Evolutionary conservation across 2,888 invertebrate genomes (phyloP), one percentile per base, ranked within the genome.

Genomic region (Latrodectus hesperus): DNA sequence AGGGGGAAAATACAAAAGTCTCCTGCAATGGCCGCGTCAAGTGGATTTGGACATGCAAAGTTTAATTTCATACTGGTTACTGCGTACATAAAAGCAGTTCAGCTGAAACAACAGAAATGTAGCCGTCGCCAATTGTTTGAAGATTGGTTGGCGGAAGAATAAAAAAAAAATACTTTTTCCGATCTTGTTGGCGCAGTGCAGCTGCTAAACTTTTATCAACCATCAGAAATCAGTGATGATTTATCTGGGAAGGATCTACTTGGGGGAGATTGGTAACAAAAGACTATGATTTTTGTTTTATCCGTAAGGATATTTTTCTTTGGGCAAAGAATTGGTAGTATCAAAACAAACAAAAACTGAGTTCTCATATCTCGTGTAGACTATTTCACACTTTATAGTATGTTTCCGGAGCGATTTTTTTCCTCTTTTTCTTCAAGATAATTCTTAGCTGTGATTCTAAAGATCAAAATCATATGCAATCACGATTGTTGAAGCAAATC

Each of bases 81-180:
- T 26, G 55, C 9, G 60, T n/a, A 12, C 12, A 60, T 4, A 3
- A 64, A 65, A 77, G 52, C 65, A 68, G 70, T 14, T 76, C 85
- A 80, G 85, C 85, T 86, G 85, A 71, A n/a, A 76, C 85, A 86
- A 86, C 79, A 79, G 9, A 70, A 38, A 68, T 68, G 75, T 82
- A 51, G 14, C 72, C 17, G 64, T 6, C 14, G 60, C 38, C 10
- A 26, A 4, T 71, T 81, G 55, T 80, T 80, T 72, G 72, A 16
- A 51, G n/a, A 51, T 2, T 17, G 14, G 12, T 77, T 68, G 52
- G 22, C n/a, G 51, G n/a, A 38, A 38, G 38, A 38, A 38, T 38
- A 6, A 38, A 38, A 60, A 16, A n/a, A 60, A 60, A 60, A 77
- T 22, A 68, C 17, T 22, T 11, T 53, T n/a, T 26, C 22, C 60